phyloP scores from a whole-genome alignment of 1,140 invertebrate species.

The Steinernema khuongi region DNA sequence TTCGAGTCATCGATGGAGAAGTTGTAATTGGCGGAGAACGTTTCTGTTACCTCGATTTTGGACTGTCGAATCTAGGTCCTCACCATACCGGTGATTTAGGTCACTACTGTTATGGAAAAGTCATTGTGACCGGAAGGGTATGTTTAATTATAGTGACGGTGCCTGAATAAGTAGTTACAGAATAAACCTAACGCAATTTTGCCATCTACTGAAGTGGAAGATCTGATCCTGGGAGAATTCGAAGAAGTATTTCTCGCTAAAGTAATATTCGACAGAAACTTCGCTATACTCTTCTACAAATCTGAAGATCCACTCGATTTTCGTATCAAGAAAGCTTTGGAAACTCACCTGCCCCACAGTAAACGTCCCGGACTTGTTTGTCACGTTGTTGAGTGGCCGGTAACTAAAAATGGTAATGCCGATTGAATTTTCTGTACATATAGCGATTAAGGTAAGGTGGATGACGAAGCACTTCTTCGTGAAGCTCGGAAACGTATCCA shows the following conservation, averaged over 20 bases:
- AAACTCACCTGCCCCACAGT: background rate
- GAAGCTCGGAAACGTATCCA: background rate
- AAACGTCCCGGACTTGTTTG: background rate
- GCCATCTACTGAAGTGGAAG: constrained; percentile 8
- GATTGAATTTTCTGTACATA: background rate
- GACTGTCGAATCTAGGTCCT: background rate
- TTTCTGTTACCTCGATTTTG: background rate
- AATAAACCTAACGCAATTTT: constrained; percentile 1
- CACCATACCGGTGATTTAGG: background rate
- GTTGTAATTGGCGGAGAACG: background rate
- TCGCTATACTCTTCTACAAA: background rate
- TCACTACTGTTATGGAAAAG: background rate
- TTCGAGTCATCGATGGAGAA: background rate
- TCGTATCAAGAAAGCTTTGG: background rate
- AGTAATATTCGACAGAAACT: background rate
- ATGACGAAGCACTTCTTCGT: background rate
- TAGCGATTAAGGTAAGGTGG: constrained; percentile 4
- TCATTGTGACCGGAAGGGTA: background rate
- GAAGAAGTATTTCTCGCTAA: background rate
- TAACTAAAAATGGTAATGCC: background rate
- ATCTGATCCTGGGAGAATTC: background rate
- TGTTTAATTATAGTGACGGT: background rate
- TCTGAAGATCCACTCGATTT: background rate
- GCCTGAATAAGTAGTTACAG: background rate
- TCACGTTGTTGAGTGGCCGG: background rate